Base-by-base conservation (phyloP, 1,140 invertebrate genomes). In the Anadara kagoshimensis region DNA sequence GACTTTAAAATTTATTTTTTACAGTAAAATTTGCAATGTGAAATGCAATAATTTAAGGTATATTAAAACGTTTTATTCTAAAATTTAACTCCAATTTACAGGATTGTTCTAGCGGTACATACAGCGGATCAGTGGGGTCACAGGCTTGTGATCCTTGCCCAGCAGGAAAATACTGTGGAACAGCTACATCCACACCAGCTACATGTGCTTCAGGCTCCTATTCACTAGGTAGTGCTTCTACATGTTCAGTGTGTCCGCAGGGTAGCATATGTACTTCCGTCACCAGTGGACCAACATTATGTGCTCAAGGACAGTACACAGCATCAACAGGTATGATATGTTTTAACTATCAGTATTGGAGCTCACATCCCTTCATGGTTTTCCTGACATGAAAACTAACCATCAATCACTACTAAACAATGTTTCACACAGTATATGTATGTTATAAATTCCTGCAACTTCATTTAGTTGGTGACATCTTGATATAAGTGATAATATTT, bases 201-300 rank as follows among this genome's bases (percentile, higher is more conserved):
- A 56, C 66, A 47, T 87, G 86, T 75, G 61, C 63, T 1, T 51
- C 68, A 29, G 86, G 86, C 5, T 77, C 78, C 10, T 87, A 83
- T 62, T 78, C 86, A 20, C 53, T 73, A 43, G 69, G 54, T 11
- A 81, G 83, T 10, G 69, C 71, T 18, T 51, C 58, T 18, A 56
- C 29, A 14, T 87, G 86, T 74, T 76, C 78, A n/a, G 51, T 43
- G 2, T 87, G 86, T 77, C 85, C 85, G 18, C 53, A 76, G 16
- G 86, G 86, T 22, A 79, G 71, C 16, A 73, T 63, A 14, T 87
- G 86, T 77, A 62, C 79, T 2, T 41, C 45, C 12, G 36, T 57
- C 0, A 61, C 67, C 18, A 47, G 41, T 3, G 61, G 56, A 5
- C 80, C 82, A 41, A 63, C 64, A 22, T n/a, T 57, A 5, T 86